Evolutionary conservation across 2,888 invertebrate genomes (phyloP), one percentile per base, ranked within the genome.

Genomic region (Meteorus colon): DNA sequence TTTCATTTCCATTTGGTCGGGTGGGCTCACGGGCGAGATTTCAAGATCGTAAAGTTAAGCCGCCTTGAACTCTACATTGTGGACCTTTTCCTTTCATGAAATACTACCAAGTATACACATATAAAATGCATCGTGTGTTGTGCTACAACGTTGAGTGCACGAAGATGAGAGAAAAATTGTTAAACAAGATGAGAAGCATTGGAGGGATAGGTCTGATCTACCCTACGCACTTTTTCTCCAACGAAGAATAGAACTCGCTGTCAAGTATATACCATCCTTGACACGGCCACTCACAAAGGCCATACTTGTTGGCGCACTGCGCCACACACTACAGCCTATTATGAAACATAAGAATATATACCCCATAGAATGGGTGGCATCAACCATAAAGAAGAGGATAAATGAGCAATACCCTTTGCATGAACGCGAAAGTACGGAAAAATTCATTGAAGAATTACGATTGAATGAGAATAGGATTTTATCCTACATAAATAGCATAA

Each of bases 41-140:
- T 86, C 83, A 74, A 82, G 87, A 88, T 88, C 86, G 88, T 88
- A 87, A 88, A 88, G 88, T 88, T 88, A 89, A 88, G 87, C 86
- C 83, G 82, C 79, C 77, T 72, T 55, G 79, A 84, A 87, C 86
- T 85, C 84, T 55, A 19, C 86, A 85, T 85, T 84, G 82, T 83
- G 83, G 75, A 65, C 65, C 67, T 74, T 37, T 73, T 71, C 67
- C 48, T 71, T 69, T 75, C 68, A 65, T 60, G 55, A 70, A 65
- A 75, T 73, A 74, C 75, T 70, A 71, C n/a, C 19, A 65, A 12
- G 16, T 34, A 62, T 29, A 14, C 12, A 16, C 27, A 29, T 60
- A 29, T 29, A 60, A 12, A 29, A 62, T 12, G 65, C 24, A 31
- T n/a, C 8, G 34, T 37, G 34, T 67, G 76, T 75, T 76, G 51